Evolutionary conservation across 2,888 invertebrate genomes (phyloP).

Genomic region (Cremastobaeus sp.): DNA sequence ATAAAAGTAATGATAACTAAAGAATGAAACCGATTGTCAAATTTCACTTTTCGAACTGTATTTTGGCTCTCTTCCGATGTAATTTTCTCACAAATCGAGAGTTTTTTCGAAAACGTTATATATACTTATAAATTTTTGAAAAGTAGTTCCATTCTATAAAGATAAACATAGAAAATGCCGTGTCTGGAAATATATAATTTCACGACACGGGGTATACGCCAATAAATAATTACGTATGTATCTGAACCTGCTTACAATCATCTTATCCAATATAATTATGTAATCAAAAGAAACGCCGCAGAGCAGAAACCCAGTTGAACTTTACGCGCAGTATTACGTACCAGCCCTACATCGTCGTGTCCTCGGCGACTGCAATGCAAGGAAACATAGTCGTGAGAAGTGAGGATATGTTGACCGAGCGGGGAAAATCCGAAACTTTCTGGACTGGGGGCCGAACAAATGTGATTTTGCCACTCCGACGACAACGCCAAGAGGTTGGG

Average conservation of each 20-base stretch:
- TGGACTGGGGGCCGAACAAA: too few species aligned
- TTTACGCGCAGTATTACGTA: conserved; percentile 60
- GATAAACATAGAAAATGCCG: conserved; percentile 28
- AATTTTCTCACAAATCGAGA: too few species aligned
- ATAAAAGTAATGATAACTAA: too few species aligned
- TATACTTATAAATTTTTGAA: too few species aligned
- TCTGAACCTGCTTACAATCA: conserved; percentile 43
- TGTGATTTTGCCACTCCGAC: too few species aligned
- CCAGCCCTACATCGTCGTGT: conserved; percentile 41
- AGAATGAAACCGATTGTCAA: too few species aligned
- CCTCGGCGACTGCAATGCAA: conserved; percentile 37
- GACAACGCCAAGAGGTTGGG: conserved; percentile 1
- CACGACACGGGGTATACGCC: conserved; percentile 25
- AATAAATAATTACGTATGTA: conserved; percentile 47
- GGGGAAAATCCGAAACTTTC: conserved; percentile 51
- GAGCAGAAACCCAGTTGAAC: conserved; percentile 64
- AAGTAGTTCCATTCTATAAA: conserved; percentile 4
- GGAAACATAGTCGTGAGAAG: conserved; percentile 63
- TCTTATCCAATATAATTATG: conserved; percentile 65
- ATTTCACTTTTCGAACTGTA: too few species aligned
- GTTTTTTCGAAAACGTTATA: too few species aligned
- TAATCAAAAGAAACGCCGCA: conserved; percentile 66
- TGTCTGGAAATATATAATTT: conserved; percentile 25
- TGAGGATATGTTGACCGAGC: conserved; percentile 42
- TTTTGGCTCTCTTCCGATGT: too few species aligned